Conservation (phyloP, 2,888 invertebrate genomes). For the Cephus runcator region DNA sequence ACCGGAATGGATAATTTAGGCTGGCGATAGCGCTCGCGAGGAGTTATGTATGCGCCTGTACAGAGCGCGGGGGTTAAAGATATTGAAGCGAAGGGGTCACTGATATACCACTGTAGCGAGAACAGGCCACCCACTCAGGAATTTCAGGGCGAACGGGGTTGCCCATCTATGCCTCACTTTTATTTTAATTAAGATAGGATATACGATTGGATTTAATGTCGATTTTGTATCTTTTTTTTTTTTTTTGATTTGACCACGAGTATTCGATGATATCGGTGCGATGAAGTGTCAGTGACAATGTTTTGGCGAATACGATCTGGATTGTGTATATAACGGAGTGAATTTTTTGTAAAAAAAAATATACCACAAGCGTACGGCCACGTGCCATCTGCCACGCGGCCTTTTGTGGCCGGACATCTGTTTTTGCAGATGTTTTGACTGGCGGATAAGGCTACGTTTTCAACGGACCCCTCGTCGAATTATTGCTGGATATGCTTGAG, state of each 20-base stretch:
- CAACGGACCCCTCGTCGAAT: background rate
- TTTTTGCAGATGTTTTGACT: conserved; percentile 39
- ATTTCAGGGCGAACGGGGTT: background rate
- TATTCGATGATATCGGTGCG: background rate
- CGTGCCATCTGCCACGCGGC: conserved; percentile 33
- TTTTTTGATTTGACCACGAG: background rate
- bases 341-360: background rate
- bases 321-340: background rate
- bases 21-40: conserved; percentile 10
- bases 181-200: background rate
- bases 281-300: background rate
- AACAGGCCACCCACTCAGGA: background rate
- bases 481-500: background rate
- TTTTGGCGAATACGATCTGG: background rate
- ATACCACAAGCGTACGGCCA: background rate
- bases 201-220: background rate
- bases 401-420: conserved; percentile 34
- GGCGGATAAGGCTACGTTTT: background rate
- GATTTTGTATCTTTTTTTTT: too few species aligned
- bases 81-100: background rate
- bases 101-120: background rate
- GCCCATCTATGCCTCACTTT: background rate
- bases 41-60: conserved; percentile 18
- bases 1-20: background rate
- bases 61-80: conserved; percentile 10